A percentile compares a stretch with the other conserved stretches of the same genome.
phyloP scores from a whole-genome alignment of 2,797 vertebrate species.

The Hafferia zeledoni region DNA sequence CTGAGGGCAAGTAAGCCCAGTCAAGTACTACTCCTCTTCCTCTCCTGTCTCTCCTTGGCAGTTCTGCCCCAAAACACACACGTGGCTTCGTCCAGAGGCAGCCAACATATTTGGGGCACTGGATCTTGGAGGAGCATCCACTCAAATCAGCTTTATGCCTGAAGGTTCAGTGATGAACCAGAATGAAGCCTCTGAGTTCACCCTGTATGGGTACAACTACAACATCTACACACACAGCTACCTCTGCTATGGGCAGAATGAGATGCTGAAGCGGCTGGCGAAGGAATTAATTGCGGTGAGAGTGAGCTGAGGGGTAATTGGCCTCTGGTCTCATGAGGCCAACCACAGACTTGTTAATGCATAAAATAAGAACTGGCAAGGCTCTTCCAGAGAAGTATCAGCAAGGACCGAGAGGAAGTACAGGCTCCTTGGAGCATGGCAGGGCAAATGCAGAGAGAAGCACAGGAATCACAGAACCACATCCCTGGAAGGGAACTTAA shows the following conservation, averaged over 20 bases:
- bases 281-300: slow-evolving; percentile 45
- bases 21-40: not conserved
- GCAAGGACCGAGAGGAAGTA: not conserved
- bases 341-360: not conserved
- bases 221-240: slow-evolving; percentile 88
- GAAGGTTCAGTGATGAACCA: slow-evolving; percentile 39
- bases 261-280: slow-evolving; percentile 72
- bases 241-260: slow-evolving; percentile 85
- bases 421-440: not conserved
- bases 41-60: not conserved
- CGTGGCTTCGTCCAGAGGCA: not conserved
- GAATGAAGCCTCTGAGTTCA: slow-evolving; percentile 66
- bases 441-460: not conserved
- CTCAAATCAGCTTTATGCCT: slow-evolving; percentile 86
- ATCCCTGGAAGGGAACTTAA: not conserved
- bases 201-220: slow-evolving; percentile 83
- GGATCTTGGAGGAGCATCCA: slow-evolving; percentile 88
- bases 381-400: not conserved
- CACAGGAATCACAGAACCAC: not conserved
- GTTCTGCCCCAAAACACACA: slow-evolving; percentile 49
- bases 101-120: slow-evolving; percentile 76
- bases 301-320: not conserved
- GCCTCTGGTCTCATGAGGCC: not conserved
- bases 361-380: not conserved
- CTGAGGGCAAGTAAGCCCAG: not conserved